These are phyloP conservation scores for Mareca penelope DNA, from an alignment of 2,797 vertebrate species.

Conservation along the genomic window DNA sequence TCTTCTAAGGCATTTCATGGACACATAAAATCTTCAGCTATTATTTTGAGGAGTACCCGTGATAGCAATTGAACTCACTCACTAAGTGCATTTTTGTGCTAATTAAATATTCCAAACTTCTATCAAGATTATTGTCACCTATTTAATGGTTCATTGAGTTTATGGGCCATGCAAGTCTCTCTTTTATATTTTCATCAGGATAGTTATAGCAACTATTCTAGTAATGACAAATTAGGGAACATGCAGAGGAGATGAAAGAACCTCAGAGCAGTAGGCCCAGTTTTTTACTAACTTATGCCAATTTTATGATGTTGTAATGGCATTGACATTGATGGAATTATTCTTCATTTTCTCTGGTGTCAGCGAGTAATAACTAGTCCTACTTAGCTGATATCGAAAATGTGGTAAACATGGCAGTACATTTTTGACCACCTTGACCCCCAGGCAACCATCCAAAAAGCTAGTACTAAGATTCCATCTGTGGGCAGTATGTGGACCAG, in stretches of 20 bases:
- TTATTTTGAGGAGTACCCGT: slow-evolving; percentile 80
- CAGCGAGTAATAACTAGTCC: not conserved
- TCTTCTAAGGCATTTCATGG: slow-evolving; percentile 78
- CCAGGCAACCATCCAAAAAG: not conserved
- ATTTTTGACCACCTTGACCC: not conserved
- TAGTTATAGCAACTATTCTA: slow-evolving; percentile 74
- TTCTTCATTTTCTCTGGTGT: not conserved
- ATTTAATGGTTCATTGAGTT: slow-evolving; percentile 85
- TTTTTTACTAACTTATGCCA: slow-evolving; percentile 35
- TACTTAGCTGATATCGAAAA: not conserved
- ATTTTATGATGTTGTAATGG: slow-evolving; percentile 44
- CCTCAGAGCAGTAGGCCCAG: slow-evolving; percentile 37
- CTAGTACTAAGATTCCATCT: not conserved
- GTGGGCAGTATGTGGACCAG: not conserved
- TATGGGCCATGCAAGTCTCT: slow-evolving; percentile 74
- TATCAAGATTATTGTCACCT: slow-evolving; percentile 84
- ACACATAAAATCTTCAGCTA: slow-evolving; percentile 77
- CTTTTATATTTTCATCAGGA: slow-evolving; percentile 76
- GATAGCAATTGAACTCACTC: slow-evolving; percentile 76
- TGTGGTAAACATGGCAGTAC: not conserved
- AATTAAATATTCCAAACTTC: slow-evolving; percentile 85
- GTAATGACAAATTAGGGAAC: slow-evolving; percentile 76
- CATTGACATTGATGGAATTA: slow-evolving; percentile 56
- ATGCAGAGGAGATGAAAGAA: slow-evolving; percentile 72
- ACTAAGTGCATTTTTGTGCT: slow-evolving; percentile 80